Percentiles rank a stretch among this genome's conserved stretches.
These are phyloP conservation scores for Odontesthes bonariensis DNA, from an alignment of 2,113 vertebrate species.

Conservation along the genomic window DNA sequence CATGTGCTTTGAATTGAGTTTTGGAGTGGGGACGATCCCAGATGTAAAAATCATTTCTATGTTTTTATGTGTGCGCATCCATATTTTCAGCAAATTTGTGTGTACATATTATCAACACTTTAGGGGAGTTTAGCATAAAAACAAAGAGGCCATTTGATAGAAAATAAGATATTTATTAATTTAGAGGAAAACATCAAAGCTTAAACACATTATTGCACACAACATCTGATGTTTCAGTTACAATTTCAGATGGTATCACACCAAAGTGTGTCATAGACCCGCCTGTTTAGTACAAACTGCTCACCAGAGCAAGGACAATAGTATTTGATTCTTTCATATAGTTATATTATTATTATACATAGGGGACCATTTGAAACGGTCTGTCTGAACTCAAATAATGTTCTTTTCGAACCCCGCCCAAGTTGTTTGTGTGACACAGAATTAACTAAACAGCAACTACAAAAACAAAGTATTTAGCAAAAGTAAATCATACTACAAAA, in stretches of 20 bases:
- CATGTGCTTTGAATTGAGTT: constrained; percentile 27
- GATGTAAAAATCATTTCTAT: constrained; percentile 9
- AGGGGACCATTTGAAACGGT: too few species aligned
- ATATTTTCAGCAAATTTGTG: constrained; percentile 1
- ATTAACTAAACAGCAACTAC: too few species aligned
- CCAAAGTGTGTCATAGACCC: not conserved
- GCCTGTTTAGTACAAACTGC: not conserved
- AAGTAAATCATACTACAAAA: too few species aligned
- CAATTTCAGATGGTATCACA: not conserved
- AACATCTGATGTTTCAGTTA: not conserved
- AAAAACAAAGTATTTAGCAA: too few species aligned
- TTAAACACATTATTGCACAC: not conserved
- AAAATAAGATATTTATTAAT: not conserved
- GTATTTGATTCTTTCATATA: not conserved
- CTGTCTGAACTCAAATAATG: too few species aligned
- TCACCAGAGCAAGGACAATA: not conserved
- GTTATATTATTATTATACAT: too few species aligned
- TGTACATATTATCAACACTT: not conserved
- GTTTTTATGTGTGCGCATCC: not conserved
- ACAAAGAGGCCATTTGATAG: not conserved
- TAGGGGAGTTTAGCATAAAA: not conserved
- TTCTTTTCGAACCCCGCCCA: too few species aligned
- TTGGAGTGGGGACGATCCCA: constrained; percentile 13
- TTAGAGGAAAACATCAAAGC: not conserved
- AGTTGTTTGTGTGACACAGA: too few species aligned